Conservation (phyloP, 1,140 invertebrate genomes). For the Diorhabda elongata region DNA sequence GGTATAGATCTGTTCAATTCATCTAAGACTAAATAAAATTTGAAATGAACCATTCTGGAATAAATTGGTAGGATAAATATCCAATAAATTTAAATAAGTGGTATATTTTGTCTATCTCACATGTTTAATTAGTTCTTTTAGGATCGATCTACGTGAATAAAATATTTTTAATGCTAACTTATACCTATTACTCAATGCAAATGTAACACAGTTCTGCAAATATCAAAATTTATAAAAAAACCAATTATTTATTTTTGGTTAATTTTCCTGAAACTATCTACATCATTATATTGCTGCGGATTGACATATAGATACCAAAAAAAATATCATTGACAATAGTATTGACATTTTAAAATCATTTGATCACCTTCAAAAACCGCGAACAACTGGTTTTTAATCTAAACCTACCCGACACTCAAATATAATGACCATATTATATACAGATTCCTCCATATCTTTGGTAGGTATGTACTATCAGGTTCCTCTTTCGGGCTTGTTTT, state of each 20-base stretch:
- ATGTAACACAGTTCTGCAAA: conserved; percentile 43
- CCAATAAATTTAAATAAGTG: no score
- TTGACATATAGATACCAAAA: conserved; percentile 38
- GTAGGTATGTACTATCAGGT: no score
- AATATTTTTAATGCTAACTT: conserved; percentile 22
- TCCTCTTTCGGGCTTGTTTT: no score
- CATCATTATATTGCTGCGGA: conserved; percentile 48
- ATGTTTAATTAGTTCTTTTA: not conserved
- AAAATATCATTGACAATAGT: conserved; percentile 47
- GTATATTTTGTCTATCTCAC: no score
- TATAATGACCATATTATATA: conserved; percentile 30
- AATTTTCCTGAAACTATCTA: conserved; percentile 38
- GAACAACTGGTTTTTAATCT: conserved; percentile 20
- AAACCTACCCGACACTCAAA: conserved; percentile 36
- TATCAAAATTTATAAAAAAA: conserved; percentile 46
- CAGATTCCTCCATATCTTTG: not conserved
- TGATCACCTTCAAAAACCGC: conserved; percentile 41
- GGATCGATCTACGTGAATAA: conserved; percentile 22
- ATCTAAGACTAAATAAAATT: no score
- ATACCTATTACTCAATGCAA: conserved; percentile 41
- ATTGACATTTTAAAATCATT: conserved; percentile 48
- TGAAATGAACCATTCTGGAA: no score
- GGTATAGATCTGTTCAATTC: no score
- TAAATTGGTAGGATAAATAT: no score
- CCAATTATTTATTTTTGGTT: conserved; percentile 24